Evolutionary conservation across 2,797 vertebrate species (phyloP).

Genomic region (Phylloscopus collybita): DNA sequence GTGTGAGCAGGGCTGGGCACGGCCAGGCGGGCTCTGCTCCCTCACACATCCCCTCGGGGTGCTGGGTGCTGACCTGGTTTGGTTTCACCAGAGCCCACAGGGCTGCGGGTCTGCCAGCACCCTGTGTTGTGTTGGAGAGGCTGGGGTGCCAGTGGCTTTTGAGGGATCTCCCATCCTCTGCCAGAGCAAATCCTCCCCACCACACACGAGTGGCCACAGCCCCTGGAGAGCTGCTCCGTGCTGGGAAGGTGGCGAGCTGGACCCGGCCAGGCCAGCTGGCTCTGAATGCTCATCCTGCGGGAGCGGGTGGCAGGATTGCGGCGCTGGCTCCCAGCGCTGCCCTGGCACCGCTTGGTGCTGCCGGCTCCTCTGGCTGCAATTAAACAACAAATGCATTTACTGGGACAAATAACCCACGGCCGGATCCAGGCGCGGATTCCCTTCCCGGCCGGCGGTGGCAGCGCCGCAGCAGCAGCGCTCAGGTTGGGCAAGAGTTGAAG

Average conservation of each 20-base stretch:
- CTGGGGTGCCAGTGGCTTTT: not conserved
- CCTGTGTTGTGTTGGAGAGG: accelerated
- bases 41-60: not conserved
- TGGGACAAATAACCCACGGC: not conserved
- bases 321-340: not conserved
- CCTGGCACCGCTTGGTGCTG: not conserved
- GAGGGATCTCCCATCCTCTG: not conserved
- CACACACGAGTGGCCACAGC: not conserved
- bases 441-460: accelerated
- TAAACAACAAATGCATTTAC: not conserved
- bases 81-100: not conserved
- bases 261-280: not conserved
- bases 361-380: not conserved
- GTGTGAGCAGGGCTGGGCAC: not conserved
- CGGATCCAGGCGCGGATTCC: accelerated
- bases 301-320: not conserved
- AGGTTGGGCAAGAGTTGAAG: slow-evolving; percentile 23
- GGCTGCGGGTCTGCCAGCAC: not conserved
- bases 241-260: not conserved
- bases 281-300: not conserved
- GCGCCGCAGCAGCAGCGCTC: not conserved
- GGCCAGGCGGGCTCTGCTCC: accelerated
- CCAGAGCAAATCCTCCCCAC: not conserved
- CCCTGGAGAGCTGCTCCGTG: accelerated
- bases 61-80: not conserved